These are phyloP conservation scores for Hyalella azteca DNA, from an alignment of 2,888 invertebrate species.

Conservation along the genomic window DNA sequence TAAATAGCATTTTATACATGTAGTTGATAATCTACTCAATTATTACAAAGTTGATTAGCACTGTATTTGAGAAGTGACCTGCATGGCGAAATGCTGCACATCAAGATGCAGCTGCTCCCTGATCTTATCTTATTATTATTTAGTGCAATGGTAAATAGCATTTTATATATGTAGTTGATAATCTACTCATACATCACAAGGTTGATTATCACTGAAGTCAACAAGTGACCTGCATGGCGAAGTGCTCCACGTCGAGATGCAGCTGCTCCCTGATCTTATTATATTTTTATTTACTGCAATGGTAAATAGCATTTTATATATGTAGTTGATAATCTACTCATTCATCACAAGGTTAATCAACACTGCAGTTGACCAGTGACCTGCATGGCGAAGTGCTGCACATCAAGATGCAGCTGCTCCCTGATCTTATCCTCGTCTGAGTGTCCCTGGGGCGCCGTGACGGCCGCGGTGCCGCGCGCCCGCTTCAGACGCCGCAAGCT, in stretches of 20 bases:
- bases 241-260: conserved; percentile 75
- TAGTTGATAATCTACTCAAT: too few species aligned
- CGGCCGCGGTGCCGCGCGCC: conserved; percentile 71
- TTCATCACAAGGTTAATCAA: too few species aligned
- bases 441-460: conserved; percentile 44
- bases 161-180: too few species aligned
- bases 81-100: conserved; percentile 65
- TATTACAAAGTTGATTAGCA: too few species aligned
- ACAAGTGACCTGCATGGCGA: background rate
- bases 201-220: too few species aligned
- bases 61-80: background rate
- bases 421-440: conserved; percentile 95
- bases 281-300: too few species aligned
- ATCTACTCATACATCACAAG: too few species aligned
- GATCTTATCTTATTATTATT: too few species aligned
- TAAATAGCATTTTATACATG: too few species aligned
- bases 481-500: conserved; percentile 88
- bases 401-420: conserved; percentile 85
- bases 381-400: conserved; percentile 62
- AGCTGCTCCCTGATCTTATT: conserved; percentile 92
- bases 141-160: too few species aligned
- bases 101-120: conserved; percentile 87
- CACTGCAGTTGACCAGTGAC: background rate
- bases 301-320: too few species aligned
- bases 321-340: too few species aligned